A percentile compares a stretch with the other conserved stretches of the same genome.
Evolutionary conservation across 2,113 vertebrate genomes (phyloP).

Genomic region (Coryphaenoides rupestris): DNA sequence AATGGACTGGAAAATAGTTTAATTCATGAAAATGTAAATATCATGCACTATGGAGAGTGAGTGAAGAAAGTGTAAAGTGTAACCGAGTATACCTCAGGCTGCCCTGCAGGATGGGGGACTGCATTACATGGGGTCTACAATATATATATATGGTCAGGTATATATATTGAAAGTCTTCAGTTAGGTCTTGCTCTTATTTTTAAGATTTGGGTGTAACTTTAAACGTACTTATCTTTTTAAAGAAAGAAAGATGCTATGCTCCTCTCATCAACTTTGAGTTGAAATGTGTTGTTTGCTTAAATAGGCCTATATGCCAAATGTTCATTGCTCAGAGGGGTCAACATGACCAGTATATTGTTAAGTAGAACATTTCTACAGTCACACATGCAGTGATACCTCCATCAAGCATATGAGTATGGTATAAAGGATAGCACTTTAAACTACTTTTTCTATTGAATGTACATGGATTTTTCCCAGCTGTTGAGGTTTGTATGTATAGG

Average conservation of each 20-base stretch:
- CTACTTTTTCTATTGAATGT: constrained; percentile 73
- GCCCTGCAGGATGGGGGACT: too few relatives aligned
- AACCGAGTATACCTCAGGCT: too few relatives aligned
- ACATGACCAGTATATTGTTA: constrained; percentile 45
- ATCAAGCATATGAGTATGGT: constrained; percentile 19
- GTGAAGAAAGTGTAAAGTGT: too few relatives aligned
- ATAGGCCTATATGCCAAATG: too few relatives aligned
- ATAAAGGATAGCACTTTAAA: constrained; percentile 83
- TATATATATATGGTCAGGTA: constrained; percentile 18
- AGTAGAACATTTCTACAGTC: constrained; percentile 61
- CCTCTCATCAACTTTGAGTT: background rate
- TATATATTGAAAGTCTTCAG: constrained; percentile 3
- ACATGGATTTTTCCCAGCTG: constrained; percentile 67
- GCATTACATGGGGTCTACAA: too few relatives aligned
- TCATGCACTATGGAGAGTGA: too few relatives aligned
- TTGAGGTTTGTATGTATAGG: constrained; percentile 65
- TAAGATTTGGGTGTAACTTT: too few relatives aligned
- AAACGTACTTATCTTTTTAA: too few relatives aligned
- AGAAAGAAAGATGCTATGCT: constrained; percentile 13
- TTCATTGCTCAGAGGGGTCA: constrained; percentile 22
- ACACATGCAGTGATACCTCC: constrained; percentile 39
- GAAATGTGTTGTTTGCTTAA: too few relatives aligned
- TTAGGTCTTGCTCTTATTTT: too few relatives aligned
- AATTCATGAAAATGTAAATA: constrained; percentile 46
- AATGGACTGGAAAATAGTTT: constrained; percentile 30